Evolutionary conservation across 1,140 invertebrate species (phyloP).

Genomic region (Cyclargus thomasi): DNA sequence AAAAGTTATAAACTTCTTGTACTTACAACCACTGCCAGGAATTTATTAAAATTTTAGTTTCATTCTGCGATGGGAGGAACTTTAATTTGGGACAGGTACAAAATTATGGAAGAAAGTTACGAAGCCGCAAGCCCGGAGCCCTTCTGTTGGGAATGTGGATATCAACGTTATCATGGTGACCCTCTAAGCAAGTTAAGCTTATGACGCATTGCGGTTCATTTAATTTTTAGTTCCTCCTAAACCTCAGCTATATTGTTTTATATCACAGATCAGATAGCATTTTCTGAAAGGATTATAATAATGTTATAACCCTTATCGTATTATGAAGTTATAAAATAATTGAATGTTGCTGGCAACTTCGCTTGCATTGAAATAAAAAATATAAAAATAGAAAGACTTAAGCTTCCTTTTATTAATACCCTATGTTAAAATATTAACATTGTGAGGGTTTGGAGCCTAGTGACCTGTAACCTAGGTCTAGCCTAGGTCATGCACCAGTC

Average conservation of each 20-base stretch:
- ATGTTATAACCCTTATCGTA: no score
- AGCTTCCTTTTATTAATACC: no score
- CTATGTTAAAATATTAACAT: no score
- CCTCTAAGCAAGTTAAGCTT: conserved; percentile 27
- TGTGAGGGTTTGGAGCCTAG: no score
- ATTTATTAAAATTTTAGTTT: conserved; percentile 31
- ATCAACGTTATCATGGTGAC: conserved; percentile 27
- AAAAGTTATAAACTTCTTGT: conserved; percentile 24
- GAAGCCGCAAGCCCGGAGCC: conserved; percentile 7
- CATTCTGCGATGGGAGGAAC: conserved; percentile 21
- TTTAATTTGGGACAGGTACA: conserved; percentile 25
- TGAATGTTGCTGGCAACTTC: no score
- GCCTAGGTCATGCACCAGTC: no score
- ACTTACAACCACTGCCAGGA: conserved; percentile 24
- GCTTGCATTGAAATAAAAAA: no score
- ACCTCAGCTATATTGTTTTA: not conserved
- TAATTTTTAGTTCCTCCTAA: not conserved
- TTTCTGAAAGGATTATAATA: no score
- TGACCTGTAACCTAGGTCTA: no score
- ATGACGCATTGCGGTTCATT: conserved; percentile 43
- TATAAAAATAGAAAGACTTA: no score
- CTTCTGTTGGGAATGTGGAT: not conserved
- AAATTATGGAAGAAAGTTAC: conserved; percentile 27
- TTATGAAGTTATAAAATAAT: no score
- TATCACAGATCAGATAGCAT: no score